Base-by-base conservation (phyloP, 2,113 vertebrate species). In the Scomber japonicus region DNA sequence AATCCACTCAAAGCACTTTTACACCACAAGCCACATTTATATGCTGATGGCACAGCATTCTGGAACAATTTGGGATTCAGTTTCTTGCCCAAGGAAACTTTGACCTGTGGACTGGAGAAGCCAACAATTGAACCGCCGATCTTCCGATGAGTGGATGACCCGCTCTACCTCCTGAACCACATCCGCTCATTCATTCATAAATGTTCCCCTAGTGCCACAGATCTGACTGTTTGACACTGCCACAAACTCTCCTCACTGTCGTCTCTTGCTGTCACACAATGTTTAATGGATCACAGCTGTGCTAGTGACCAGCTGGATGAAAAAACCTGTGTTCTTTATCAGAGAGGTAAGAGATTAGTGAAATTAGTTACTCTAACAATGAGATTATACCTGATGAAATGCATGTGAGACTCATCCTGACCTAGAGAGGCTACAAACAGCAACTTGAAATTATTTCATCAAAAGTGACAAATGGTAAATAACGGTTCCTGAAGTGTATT, bases 281-380 rank as follows among this genome's bases (percentile, higher is more conserved):
- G n/a, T 44, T 54, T 49, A 31, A 75, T 60, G 46, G 68, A 50
- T 75, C 45, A n/a, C 27, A 46, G 17, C 50, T 48, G 49, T 49
- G 44, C 30, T 64, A 50, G 55, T n/a, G 10, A 53, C 57, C 56
- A 16, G 17, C 15, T 59, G 71, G 12, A 0, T 35, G 2, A 46
- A 73, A 73, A 72, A 55, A 55, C 0, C 6, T 2, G 15, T 19
- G 5, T 24, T 51, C 21, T 49, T 61, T 13, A 55, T 61, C 11
- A 44, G 17, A 68, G 6, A 40, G 35, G 8, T 40, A 40, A 40
- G 35, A 40, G 6, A 35, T 35, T 65, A 24, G 15, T 66, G 50
- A 84, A 78, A 82, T 53, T 0, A 14, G 60, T 55, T 21, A 0
- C 7, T 45, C 67, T 48, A 46, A 48, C 14, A 35, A 55, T 14